Conservation (phyloP, 2,113 vertebrate genomes). For the Tychaedon coryphoeus region DNA sequence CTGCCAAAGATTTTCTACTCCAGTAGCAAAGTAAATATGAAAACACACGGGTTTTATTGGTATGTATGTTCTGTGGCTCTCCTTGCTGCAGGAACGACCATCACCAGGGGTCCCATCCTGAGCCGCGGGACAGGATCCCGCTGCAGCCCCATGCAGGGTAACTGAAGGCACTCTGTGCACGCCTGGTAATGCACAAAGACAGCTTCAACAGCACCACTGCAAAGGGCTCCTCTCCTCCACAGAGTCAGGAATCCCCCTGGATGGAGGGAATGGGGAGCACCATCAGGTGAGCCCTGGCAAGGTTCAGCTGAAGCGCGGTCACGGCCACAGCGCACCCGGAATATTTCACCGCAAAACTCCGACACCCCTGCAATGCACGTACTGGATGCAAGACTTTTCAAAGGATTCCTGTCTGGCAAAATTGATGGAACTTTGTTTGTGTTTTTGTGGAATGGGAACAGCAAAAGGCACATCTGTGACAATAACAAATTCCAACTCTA, state of each 20-base stretch:
- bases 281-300: not conserved
- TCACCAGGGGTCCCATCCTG: not conserved
- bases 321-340: fast-evolving
- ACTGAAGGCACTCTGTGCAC: not conserved
- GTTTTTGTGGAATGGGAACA: not conserved
- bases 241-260: not conserved
- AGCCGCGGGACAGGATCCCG: not conserved
- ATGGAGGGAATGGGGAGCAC: not conserved
- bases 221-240: fast-evolving
- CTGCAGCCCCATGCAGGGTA: not conserved
- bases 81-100: not conserved
- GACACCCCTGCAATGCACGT: fast-evolving
- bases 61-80: not conserved
- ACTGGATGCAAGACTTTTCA: not conserved
- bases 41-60: slow-evolving; percentile 29
- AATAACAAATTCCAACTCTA: not conserved
- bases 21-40: slow-evolving; percentile 54
- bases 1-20: slow-evolving; percentile 54
- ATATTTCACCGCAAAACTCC: not conserved
- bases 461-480: not conserved
- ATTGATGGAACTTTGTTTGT: not conserved
- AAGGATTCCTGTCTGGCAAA: not conserved
- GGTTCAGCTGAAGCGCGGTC: fast-evolving
- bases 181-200: fast-evolving
- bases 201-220: fast-evolving